A percentile compares a stretch with the other conserved stretches of the same genome.
phyloP scores from a whole-genome alignment of 2,797 vertebrate genomes.

The Potorous gilbertii region DNA sequence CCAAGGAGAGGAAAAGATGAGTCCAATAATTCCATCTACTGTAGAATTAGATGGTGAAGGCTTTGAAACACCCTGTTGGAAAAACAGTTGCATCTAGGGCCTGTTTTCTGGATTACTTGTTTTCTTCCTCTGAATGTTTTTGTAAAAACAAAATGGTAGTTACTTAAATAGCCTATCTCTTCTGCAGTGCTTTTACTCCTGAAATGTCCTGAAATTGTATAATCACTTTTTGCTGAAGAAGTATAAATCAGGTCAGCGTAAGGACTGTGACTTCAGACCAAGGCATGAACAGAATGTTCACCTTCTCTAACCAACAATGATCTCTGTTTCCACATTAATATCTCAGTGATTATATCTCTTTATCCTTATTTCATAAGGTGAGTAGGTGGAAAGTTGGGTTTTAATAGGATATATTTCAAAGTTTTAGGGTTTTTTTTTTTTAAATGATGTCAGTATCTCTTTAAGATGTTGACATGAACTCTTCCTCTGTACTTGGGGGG shows the following conservation, averaged over 20 bases:
- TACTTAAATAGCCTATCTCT: conserved; percentile 25
- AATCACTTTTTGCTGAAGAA: conserved; percentile 39
- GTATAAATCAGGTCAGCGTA: conserved; percentile 47
- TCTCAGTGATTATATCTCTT: conserved; percentile 59
- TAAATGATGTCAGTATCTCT: conserved; percentile 62
- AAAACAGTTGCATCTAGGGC: conserved; percentile 38
- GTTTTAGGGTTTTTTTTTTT: conserved; percentile 64
- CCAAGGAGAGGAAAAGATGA: not conserved
- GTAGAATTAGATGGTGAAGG: conserved; percentile 8
- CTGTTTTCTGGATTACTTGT: conserved; percentile 46
- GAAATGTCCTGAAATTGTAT: conserved; percentile 51
- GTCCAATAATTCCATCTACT: conserved; percentile 43
- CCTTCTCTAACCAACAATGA: conserved; percentile 63
- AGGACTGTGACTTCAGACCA: conserved; percentile 60
- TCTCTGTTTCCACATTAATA: conserved; percentile 71
- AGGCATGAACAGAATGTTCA: conserved; percentile 50
- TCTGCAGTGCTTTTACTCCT: not conserved
- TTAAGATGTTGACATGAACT: conserved; percentile 70
- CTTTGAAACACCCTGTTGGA: conserved; percentile 6
- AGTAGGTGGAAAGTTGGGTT: conserved; percentile 48
- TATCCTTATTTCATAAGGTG: conserved; percentile 64
- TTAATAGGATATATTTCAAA: conserved; percentile 65
- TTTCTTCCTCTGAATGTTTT: conserved; percentile 52
- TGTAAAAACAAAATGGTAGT: conserved; percentile 62
- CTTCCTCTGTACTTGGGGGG: conserved; percentile 59